Evolutionary conservation across 2,797 vertebrate species (phyloP), one percentile per base, ranked within the genome.

Genomic region (Luscinia megarhynchos): DNA sequence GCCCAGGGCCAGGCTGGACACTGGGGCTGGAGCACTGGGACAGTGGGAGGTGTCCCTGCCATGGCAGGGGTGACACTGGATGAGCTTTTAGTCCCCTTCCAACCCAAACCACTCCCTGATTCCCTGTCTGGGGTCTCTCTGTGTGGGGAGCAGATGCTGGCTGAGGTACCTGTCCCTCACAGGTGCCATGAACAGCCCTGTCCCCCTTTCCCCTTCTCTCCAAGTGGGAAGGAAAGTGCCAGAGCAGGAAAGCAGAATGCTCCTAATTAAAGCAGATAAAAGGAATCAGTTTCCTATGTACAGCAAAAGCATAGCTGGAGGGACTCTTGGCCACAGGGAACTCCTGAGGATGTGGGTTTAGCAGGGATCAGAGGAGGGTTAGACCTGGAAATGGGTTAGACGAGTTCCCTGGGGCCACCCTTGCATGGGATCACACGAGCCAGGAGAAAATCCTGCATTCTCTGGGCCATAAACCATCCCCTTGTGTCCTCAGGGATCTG

Each of bases 191-290:
- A 75, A 12, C 41, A 81, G 19, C 51, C 53, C 45, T 2, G 1
- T 38, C 14, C 23, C 27, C 48, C 8, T 27, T 29, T 38, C 0
- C 2, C 38, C 45, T 62, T 10, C 34, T 23, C 55, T 70, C 75
- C 15, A 34, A 54, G 53, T 3, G 17, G 50, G 57, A 66, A 67
- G 48, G 54, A 14, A 89, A 50, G 32, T 36, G 61, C 59, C 61
- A 57, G 84, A 55, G 53, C 66, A 38, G 54, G 67, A 40, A 85
- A 70, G 64, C 41, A 87, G 84, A 91, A 93, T 53, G 64, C 41
- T 93, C 41, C 57, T 85, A 92, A 87, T 96, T 85, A 96, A 75
- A 89, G 79, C 57, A 89, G 84, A 91, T 96, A 68, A 95, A 89
- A 96, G 93, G 87, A 72, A 85, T 57, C 20, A 0, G 61, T 92